These are phyloP conservation scores for Morone chrysops DNA, from an alignment of 2,113 vertebrate species.

Conservation along the genomic window DNA sequence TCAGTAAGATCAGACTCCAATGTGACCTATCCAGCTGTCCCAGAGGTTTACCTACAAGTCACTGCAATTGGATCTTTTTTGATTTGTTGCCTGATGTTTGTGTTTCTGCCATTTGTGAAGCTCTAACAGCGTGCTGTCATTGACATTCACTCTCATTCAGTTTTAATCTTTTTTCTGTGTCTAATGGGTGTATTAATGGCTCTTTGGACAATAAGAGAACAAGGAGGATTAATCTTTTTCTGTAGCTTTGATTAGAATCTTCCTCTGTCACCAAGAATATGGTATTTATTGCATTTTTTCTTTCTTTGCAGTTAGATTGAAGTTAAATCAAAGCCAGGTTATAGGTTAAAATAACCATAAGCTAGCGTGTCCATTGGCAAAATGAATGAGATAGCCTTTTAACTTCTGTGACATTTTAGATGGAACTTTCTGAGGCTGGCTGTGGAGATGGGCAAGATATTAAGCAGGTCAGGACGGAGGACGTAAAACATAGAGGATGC, in stretches of 20 bases:
- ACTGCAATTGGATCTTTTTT: background rate
- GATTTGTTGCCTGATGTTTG: constrained; percentile 14
- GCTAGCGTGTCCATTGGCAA: constrained; percentile 11
- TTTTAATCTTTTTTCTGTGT: constrained; percentile 53
- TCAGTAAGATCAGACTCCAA: constrained; percentile 59
- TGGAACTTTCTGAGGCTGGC: constrained; percentile 65
- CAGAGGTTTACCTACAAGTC: constrained; percentile 43
- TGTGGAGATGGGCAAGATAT: constrained; percentile 73
- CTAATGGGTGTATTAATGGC: constrained; percentile 60
- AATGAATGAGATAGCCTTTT: constrained; percentile 41
- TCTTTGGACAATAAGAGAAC: constrained; percentile 46
- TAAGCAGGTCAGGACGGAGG: constrained; percentile 80
- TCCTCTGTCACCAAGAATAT: background rate
- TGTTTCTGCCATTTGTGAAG: constrained; percentile 23
- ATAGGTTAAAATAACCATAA: constrained; percentile 13
- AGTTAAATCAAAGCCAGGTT: constrained; percentile 13
- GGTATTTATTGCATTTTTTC: background rate
- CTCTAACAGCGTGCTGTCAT: background rate
- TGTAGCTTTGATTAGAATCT: constrained; percentile 21
- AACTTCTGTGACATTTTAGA: constrained; percentile 51
- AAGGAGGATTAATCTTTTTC: constrained; percentile 44
- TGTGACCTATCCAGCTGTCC: constrained; percentile 49
- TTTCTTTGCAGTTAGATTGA: background rate
- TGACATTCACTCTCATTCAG: constrained; percentile 28
- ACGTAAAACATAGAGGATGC: constrained; percentile 82